Percentiles rank a stretch among this genome's conserved stretches.
Conservation (phyloP, 2,113 vertebrate genomes). For the Myrmecobius fasciatus region DNA sequence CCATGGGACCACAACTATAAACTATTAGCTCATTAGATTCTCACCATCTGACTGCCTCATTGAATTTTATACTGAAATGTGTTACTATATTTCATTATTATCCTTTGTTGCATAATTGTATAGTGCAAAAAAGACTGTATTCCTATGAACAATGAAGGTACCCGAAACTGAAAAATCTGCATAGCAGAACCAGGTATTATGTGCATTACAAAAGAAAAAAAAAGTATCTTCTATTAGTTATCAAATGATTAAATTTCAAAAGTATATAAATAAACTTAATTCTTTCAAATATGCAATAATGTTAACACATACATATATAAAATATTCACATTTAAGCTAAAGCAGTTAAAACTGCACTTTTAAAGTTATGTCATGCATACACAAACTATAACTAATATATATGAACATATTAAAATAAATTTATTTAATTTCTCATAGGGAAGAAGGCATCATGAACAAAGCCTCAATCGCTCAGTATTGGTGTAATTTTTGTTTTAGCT, state of each 20-base stretch:
- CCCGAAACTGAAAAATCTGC: background rate
- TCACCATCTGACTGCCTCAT: slow-evolving; percentile 7
- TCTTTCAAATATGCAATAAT: background rate
- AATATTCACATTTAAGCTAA: background rate
- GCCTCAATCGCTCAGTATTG: too few species aligned
- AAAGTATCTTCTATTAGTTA: background rate
- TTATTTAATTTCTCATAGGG: too few species aligned
- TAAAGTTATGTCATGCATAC: too few species aligned
- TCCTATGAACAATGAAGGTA: background rate
- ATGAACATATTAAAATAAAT: too few species aligned
- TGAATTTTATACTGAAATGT: background rate
- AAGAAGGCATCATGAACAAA: too few species aligned
- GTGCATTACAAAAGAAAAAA: background rate
- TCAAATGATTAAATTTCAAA: slow-evolving; percentile 19
- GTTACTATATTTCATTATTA: background rate
- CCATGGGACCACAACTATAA: background rate
- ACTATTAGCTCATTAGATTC: background rate
- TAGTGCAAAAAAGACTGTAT: background rate
- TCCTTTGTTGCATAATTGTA: background rate
- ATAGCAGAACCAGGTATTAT: slow-evolving; percentile 10
- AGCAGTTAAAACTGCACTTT: background rate
- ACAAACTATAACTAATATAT: too few species aligned
- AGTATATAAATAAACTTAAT: slow-evolving; percentile 11
- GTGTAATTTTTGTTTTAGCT: too few species aligned
- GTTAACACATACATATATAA: background rate